A percentile compares a stretch with the other conserved stretches of the same genome.
Conservation (phyloP, 30 jellyfish, hydroid and myxozoan species). For the Aurelia sp. region DNA sequence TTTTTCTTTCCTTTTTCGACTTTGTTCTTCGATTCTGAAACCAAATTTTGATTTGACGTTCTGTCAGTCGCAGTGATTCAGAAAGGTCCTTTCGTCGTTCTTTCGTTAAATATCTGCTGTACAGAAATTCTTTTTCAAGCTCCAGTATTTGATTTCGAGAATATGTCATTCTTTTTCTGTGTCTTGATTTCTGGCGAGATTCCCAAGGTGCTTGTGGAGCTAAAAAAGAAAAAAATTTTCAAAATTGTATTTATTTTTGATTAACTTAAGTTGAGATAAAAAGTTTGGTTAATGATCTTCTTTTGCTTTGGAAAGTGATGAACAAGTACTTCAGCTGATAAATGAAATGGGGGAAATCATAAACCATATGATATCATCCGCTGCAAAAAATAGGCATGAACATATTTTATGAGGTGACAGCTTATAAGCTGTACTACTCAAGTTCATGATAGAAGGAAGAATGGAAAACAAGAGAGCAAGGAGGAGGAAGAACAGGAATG, state of each 20-base stretch:
- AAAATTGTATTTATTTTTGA: not conserved
- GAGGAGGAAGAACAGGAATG: too few relatives aligned
- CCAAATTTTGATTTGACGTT: constrained; percentile 89
- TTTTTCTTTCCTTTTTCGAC: constrained; percentile 72
- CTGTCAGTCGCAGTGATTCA: constrained; percentile 76
- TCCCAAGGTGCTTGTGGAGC: constrained; percentile 92
- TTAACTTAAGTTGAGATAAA: too few relatives aligned
- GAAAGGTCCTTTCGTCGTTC: constrained; percentile 88
- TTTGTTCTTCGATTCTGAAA: constrained; percentile 86
- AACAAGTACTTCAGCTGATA: too few relatives aligned
- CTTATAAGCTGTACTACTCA: too few relatives aligned
- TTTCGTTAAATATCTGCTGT: constrained; percentile 84
- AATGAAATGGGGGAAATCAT: too few relatives aligned
- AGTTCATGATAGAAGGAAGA: too few relatives aligned
- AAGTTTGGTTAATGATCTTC: too few relatives aligned
- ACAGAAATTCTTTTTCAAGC: constrained; percentile 83
- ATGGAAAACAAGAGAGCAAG: too few relatives aligned
- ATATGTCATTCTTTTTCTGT: constrained; percentile 91
- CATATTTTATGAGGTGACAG: too few relatives aligned
- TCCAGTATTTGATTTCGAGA: constrained; percentile 84
- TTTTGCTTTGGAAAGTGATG: too few relatives aligned
- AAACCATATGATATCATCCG: too few relatives aligned
- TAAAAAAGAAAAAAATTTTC: not conserved
- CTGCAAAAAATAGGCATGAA: too few relatives aligned
- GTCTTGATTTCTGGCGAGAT: constrained; percentile 78